Evolutionary conservation across 2,797 vertebrate genomes (phyloP), one percentile per base, ranked within the genome.

Genomic region (Antrozous pallidus): DNA sequence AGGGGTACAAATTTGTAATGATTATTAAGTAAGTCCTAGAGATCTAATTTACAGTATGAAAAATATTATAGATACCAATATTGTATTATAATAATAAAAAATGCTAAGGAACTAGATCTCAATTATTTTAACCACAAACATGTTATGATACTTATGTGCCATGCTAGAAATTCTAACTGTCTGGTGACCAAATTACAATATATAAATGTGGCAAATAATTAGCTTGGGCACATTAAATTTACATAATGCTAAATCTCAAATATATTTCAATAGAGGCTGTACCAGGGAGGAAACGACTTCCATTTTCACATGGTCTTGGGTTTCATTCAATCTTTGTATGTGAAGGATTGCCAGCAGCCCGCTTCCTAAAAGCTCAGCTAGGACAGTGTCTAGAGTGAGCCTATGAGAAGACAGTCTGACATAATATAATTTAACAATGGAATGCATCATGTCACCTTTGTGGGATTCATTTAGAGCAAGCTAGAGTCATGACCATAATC

Each of bases 61-160:
- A 14, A 71, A n/a, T 28, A 79, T 71, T 20, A 79, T 71, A 71
- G 28, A 42, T 16, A 45, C 40, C 5, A 61, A 28, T 71, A 71
- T 40, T 33, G 3, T 20, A 47, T 56, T 56, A 45, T 56, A 69
- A 69, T 17, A 3, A 84, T 69, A 38, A 69, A 67, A 75, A 38
- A 56, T 91, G 71, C 38, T 75, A 84, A 67, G n/a, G 54, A 11
- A 83, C 36, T 77, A 61, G 10, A 79, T 40, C 28, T 61, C 78
- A 61, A 71, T 47, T 49, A 85, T 78, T 78, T 31, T 22, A 92
- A 40, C 2, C 13, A 70, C n/a, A 61, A 65, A 58, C 45, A 71
- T 40, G 5, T n/a, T 77, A 63, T 10, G 18, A 49, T 63, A 63
- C 77, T 78, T 38, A 5, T 6, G 2, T 86, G 63, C 5, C 11